These are phyloP conservation scores for Hypselothyrea guttata DNA, from an alignment of 2,888 invertebrate genomes.

Conservation along the genomic window DNA sequence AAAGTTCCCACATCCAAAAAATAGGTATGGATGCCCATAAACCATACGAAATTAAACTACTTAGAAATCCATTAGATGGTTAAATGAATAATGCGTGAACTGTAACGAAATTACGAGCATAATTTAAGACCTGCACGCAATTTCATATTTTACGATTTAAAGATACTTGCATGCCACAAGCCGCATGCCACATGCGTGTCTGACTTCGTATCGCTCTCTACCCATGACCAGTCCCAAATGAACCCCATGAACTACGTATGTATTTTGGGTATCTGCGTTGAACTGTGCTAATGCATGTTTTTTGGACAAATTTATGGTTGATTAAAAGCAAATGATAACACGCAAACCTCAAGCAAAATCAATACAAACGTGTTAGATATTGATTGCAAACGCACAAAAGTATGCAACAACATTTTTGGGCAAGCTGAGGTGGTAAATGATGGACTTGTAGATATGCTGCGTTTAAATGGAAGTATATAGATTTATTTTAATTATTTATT, in stretches of 20 bases:
- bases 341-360: slow-evolving; percentile 51
- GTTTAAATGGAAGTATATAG: no score
- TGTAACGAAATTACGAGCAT: slow-evolving; percentile 68
- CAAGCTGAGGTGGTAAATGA: neutral
- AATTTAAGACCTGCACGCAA: slow-evolving; percentile 73
- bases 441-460: neutral
- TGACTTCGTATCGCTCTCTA: slow-evolving; percentile 31
- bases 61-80: slow-evolving; percentile 69
- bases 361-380: slow-evolving; percentile 27
- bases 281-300: slow-evolving; percentile 50
- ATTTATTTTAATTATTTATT: no score
- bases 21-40: slow-evolving; percentile 31
- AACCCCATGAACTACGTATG: slow-evolving; percentile 24
- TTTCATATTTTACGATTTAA: slow-evolving; percentile 70
- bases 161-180: slow-evolving; percentile 37
- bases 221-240: slow-evolving; percentile 13
- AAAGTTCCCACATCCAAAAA: neutral
- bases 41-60: slow-evolving; percentile 43
- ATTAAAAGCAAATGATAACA: slow-evolving; percentile 68
- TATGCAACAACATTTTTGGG: slow-evolving; percentile 31
- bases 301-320: slow-evolving; percentile 63
- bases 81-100: slow-evolving; percentile 70
- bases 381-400: slow-evolving; percentile 34
- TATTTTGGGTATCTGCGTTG: slow-evolving; percentile 20
- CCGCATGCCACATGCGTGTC: slow-evolving; percentile 48